A percentile compares a stretch with the other conserved stretches of the same genome.
phyloP scores from a whole-genome alignment of 2,113 vertebrate species.

The Nipponia nippon region DNA sequence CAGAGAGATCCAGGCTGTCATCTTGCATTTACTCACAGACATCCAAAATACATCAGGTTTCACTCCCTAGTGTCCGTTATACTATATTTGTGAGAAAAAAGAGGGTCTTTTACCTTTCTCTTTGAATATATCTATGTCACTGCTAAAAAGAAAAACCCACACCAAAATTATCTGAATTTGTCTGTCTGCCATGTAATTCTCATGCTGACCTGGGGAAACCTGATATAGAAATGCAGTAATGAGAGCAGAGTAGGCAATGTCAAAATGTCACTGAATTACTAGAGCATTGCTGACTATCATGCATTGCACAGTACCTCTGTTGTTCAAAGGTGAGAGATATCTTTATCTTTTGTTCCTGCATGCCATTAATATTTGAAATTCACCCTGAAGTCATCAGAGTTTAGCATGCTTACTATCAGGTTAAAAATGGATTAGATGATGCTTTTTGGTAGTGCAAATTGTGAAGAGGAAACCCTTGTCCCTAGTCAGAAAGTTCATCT shows the following conservation, averaged over 20 bases:
- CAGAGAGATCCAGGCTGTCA: background rate
- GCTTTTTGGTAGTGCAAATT: background rate
- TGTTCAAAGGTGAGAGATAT: background rate
- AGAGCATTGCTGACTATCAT: background rate
- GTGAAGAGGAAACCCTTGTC: background rate
- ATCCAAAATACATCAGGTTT: background rate
- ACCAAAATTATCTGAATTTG: background rate
- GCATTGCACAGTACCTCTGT: background rate
- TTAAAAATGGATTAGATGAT: background rate
- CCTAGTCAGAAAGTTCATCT: background rate
- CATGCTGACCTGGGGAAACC: background rate
- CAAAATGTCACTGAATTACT: background rate
- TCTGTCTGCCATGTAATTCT: background rate
- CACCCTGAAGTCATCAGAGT: background rate
- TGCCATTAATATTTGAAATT: background rate
- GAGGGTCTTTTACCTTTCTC: background rate
- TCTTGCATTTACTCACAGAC: background rate
- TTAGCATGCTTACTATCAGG: fast-evolving
- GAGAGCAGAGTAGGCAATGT: background rate
- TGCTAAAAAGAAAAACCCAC: background rate
- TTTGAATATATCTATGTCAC: background rate
- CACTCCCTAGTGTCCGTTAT: background rate
- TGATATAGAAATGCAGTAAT: background rate
- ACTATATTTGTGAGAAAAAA: background rate
- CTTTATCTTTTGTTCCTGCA: background rate